Evolutionary conservation across 37 sponge, comb jelly and placozoan genomes (phyloP), one percentile per base, ranked within the genome.

Genomic region (Agelas oroides): DNA sequence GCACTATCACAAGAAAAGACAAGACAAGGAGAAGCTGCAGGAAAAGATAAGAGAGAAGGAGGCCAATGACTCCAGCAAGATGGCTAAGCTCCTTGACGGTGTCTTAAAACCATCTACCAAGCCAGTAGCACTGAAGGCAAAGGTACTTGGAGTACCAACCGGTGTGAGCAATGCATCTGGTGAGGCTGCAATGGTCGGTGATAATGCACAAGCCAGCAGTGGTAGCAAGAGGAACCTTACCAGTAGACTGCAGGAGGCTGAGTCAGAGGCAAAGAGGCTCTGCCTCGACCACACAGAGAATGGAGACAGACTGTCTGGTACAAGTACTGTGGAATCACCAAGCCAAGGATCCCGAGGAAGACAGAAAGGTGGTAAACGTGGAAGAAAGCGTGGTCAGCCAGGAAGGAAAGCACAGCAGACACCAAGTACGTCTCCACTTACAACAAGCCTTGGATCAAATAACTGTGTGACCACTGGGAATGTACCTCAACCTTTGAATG

Each of bases 1-100:
- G 87, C 35, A 27, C 32, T 68, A 87, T 16, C 65, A 87, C 27
- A 65, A 73, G 65, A 78, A 87, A 65, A 21, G 34, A n/a, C 6
- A 23, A 19, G 71, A 62, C 0, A 78, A 59, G 24, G 87, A 87
- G 28, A 87, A 79, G 36, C 55, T 38, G 64, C 80, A 71, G 37
- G 55, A 58, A n/a, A 78, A 73, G 34, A 87, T 64, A 52, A 71
- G 72, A 27, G 79, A 86, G 53, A 69, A 70, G 32, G 33, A 34
- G 31, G 37, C n/a, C 12, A 59, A 80, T 15, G 70, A 69, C 30
- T 27, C 20, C 58, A 16, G 33, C 53, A 80, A 80, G 55, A 32
- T 80, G 20, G 31, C 46, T 30, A 80, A 53, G 70, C 16, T 80
- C 17, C 35, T 69, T 15, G 70, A 55, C 19, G 37, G 33, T 23